Evolutionary conservation across 2,797 vertebrate species (phyloP).

Genomic region (Scomberomorus guttatus): DNA sequence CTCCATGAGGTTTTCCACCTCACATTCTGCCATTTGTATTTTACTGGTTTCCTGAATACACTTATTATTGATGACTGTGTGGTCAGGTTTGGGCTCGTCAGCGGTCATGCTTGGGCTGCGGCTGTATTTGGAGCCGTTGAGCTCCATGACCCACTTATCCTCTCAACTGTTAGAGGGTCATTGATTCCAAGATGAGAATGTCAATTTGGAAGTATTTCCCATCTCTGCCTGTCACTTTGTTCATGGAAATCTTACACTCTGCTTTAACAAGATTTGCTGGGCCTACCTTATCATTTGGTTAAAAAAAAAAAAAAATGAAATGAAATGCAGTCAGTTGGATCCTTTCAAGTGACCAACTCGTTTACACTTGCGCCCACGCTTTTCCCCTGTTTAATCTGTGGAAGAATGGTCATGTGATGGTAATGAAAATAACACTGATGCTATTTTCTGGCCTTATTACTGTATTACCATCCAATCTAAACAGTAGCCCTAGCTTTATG

Average conservation of each 20-base stretch:
- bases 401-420: constrained; percentile 10
- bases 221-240: constrained; percentile 13
- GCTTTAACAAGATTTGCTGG: constrained; percentile 19
- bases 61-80: neutral
- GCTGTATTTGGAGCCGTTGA: neutral
- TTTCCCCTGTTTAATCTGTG: neutral
- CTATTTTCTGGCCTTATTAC: constrained; percentile 21
- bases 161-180: constrained; percentile 20
- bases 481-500: constrained; percentile 31
- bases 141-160: neutral
- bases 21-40: neutral
- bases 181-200: constrained; percentile 4
- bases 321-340: constrained; percentile 7
- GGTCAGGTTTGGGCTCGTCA: neutral
- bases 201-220: constrained; percentile 24
- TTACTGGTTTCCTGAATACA: neutral
- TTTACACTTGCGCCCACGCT: constrained; percentile 3
- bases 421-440: constrained; percentile 27
- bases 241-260: constrained; percentile 1
- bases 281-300: constrained; percentile 7
- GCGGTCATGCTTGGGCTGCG: neutral
- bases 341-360: constrained; percentile 22
- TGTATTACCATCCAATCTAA: constrained; percentile 25
- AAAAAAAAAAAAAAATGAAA: neutral
- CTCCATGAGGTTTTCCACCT: neutral